These are phyloP conservation scores for Lutjanus erythropterus DNA, from an alignment of 2,113 vertebrate genomes.

Conservation along the genomic window DNA sequence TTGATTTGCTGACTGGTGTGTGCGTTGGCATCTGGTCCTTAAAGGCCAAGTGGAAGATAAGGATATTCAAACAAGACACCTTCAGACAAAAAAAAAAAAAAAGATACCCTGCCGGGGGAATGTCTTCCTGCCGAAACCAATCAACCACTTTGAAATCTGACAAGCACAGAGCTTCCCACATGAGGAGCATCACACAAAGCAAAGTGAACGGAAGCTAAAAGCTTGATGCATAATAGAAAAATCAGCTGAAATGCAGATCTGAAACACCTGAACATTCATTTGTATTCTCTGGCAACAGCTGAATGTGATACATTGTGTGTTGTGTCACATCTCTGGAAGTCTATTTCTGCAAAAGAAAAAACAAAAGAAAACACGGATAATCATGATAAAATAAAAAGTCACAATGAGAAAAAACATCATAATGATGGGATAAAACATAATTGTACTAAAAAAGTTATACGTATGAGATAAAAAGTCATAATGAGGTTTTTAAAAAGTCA, in stretches of 20 bases:
- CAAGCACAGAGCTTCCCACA: slow-evolving; percentile 41
- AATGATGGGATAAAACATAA: no score
- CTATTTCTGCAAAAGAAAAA: no score
- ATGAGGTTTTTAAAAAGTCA: no score
- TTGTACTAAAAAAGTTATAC: no score
- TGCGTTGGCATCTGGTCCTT: slow-evolving; percentile 39
- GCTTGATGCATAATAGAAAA: slow-evolving; percentile 7
- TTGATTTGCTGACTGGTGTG: slow-evolving; percentile 52
- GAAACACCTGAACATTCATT: slow-evolving; percentile 14
- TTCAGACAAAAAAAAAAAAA: slow-evolving; percentile 44
- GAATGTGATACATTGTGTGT: slow-evolving; percentile 14
- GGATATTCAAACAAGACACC: slow-evolving; percentile 41
- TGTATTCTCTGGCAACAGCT: slow-evolving; percentile 31
- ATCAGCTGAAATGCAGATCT: slow-evolving; percentile 18
- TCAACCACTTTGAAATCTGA: slow-evolving; percentile 58
- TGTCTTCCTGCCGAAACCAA: slow-evolving; percentile 45
- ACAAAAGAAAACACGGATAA: no score
- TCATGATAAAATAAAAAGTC: no score
- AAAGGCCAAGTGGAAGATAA: slow-evolving; percentile 62
- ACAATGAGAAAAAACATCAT: no score
- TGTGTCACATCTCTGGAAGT: slow-evolving; percentile 9
- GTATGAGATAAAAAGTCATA: no score
- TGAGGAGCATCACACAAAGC: slow-evolving; percentile 28
- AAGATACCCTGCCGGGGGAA: slow-evolving; percentile 27
- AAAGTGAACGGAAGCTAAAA: slow-evolving; percentile 30